Percentiles rank a stretch among this genome's conserved stretches.
phyloP scores from a whole-genome alignment of 1,140 invertebrate genomes.

The Pissodes strobi region DNA sequence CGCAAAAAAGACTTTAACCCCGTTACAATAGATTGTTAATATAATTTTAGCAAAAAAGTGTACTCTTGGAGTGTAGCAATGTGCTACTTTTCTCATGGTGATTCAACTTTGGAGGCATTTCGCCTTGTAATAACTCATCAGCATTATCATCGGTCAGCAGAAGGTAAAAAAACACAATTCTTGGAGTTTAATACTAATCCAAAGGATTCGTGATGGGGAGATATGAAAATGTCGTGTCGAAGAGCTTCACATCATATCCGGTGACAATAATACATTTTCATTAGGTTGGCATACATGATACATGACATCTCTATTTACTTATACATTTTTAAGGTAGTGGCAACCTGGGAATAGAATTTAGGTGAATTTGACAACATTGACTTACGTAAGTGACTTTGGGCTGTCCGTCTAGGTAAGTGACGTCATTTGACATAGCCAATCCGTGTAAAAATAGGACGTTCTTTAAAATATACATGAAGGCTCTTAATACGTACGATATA shows the following conservation, averaged over 20 bases:
- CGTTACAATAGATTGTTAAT: neutral
- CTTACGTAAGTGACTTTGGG: slow-evolving; percentile 57
- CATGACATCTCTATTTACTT: no score
- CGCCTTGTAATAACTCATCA: no score
- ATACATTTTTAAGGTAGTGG: neutral
- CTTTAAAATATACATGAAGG: slow-evolving; percentile 64
- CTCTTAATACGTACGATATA: slow-evolving; percentile 68
- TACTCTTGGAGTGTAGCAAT: no score
- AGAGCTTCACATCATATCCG: neutral
- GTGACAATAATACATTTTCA: neutral
- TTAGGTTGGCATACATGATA: neutral
- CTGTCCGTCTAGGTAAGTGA: slow-evolving; percentile 35
- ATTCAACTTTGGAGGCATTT: no score
- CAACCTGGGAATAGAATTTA: neutral
- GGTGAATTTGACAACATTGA: slow-evolving; percentile 29
- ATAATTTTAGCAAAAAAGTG: no score
- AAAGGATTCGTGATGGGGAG: no score
- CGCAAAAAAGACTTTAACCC: no score
- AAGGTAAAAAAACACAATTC: no score
- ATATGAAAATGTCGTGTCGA: neutral
- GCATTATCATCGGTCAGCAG: no score
- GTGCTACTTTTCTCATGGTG: no score
- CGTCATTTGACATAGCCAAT: slow-evolving; percentile 57
- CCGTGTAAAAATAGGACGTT: slow-evolving; percentile 64
- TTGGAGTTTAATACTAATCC: no score